phyloP scores from a whole-genome alignment of 2,113 vertebrate genomes.

The Dascyllus trimaculatus region DNA sequence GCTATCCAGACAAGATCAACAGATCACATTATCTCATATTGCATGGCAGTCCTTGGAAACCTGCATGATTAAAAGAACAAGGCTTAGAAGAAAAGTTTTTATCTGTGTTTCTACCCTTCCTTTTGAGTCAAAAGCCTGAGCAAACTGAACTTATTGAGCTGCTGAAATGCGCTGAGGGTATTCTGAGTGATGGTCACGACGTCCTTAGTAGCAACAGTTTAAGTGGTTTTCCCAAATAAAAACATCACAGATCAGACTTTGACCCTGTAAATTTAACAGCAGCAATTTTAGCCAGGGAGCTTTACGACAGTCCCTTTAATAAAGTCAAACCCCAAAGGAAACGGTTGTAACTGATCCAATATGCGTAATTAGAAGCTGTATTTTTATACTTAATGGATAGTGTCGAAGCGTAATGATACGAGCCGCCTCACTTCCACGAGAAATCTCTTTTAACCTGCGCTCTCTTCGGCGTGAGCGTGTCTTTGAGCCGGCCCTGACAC shows the following conservation, averaged over 20 bases:
- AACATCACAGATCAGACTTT: conserved; percentile 32
- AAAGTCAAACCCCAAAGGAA: conserved; percentile 24
- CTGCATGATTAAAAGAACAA: too few species aligned
- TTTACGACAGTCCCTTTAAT: conserved; percentile 36
- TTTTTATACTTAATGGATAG: conserved; percentile 20
- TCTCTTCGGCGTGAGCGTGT: neutral
- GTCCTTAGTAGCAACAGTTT: conserved; percentile 43
- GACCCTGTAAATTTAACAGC: conserved; percentile 48
- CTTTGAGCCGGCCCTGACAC: conserved; percentile 10
- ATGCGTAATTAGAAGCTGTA: conserved; percentile 52
- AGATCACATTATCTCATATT: too few species aligned
- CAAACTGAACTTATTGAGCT: conserved; percentile 6
- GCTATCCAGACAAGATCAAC: too few species aligned
- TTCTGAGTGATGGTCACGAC: conserved; percentile 22
- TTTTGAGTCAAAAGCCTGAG: neutral
- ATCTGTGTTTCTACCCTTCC: neutral
- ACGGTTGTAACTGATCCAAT: conserved; percentile 22
- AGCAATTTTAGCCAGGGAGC: conserved; percentile 18
- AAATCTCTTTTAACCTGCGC: neutral
- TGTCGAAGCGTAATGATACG: conserved; percentile 25
- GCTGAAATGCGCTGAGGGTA: conserved; percentile 33
- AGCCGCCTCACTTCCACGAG: conserved; percentile 1
- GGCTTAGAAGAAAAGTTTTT: neutral
- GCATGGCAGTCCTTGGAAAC: too few species aligned
- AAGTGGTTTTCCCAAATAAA: conserved; percentile 59